These are phyloP conservation scores for Andinoacara biseriatus DNA, from an alignment of 2,113 vertebrate genomes.

Conservation along the genomic window DNA sequence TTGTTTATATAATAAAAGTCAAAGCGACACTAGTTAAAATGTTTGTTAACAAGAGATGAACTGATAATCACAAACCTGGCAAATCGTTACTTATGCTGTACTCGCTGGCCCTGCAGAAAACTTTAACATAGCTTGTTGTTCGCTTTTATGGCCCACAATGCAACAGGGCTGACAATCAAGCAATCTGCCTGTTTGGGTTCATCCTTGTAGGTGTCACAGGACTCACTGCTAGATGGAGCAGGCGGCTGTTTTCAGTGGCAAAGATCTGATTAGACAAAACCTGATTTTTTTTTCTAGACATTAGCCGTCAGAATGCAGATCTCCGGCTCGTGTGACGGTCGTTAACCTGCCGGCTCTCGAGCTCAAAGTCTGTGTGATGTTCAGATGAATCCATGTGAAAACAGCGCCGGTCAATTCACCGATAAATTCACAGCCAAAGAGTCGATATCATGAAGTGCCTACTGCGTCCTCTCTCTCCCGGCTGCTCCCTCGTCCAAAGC, in stretches of 20 bases:
- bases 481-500: too few species aligned
- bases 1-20: not conserved
- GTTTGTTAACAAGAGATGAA: not conserved
- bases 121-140: not conserved
- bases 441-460: not conserved
- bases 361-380: not conserved
- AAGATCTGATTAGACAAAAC: not conserved
- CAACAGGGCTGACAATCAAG: too few species aligned
- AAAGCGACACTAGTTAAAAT: not conserved
- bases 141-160: not conserved
- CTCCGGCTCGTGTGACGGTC: not conserved
- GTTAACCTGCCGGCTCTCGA: not conserved
- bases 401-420: too few species aligned
- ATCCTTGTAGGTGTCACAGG: not conserved
- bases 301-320: not conserved
- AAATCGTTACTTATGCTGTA: not conserved
- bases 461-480: too few species aligned
- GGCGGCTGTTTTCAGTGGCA: not conserved
- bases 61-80: not conserved
- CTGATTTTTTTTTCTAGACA: not conserved
- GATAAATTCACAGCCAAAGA: not conserved
- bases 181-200: not conserved
- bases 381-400: not conserved
- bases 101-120: not conserved
- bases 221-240: not conserved